These are phyloP conservation scores for Thamnaconus septentrionalis DNA, from an alignment of 2,113 vertebrate species.

Conservation along the genomic window DNA sequence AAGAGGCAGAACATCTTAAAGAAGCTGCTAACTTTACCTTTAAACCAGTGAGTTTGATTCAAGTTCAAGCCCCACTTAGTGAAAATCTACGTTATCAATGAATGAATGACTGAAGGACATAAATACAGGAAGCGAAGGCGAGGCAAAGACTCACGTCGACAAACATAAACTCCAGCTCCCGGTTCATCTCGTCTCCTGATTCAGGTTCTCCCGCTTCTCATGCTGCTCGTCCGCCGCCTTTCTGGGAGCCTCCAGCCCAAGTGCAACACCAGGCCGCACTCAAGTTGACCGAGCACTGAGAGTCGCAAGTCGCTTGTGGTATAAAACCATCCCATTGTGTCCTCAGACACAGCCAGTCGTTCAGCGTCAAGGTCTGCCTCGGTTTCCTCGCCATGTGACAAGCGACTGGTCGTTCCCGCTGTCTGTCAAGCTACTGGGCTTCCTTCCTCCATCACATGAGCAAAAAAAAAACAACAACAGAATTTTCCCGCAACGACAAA, in stretches of 20 bases:
- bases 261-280: slow-evolving; percentile 25
- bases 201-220: slow-evolving; percentile 48
- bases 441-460: slow-evolving; percentile 65
- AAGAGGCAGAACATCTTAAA: too few relatives aligned
- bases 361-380: slow-evolving; percentile 10
- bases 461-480: slow-evolving; percentile 9
- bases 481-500: slow-evolving; percentile 17
- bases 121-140: slow-evolving; percentile 7
- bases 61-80: too few relatives aligned
- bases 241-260: slow-evolving; percentile 35
- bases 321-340: slow-evolving; percentile 61
- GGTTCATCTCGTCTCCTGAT: slow-evolving; percentile 61
- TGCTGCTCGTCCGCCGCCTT: slow-evolving; percentile 43
- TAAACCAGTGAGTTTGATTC: too few relatives aligned
- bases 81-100: too few relatives aligned
- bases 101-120: neutral
- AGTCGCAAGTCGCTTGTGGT: slow-evolving; percentile 13
- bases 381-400: slow-evolving; percentile 13
- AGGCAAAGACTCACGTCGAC: slow-evolving; percentile 78
- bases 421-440: slow-evolving; percentile 48
- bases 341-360: slow-evolving; percentile 31
- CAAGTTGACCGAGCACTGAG: slow-evolving; percentile 27
- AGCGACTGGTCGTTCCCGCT: slow-evolving; percentile 43
- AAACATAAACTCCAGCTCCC: slow-evolving; percentile 81
- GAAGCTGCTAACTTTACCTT: too few relatives aligned